A percentile compares a stretch with the other conserved stretches of the same genome.
These are phyloP conservation scores for Vidua macroura DNA, from an alignment of 2,113 vertebrate genomes.

Conservation along the genomic window DNA sequence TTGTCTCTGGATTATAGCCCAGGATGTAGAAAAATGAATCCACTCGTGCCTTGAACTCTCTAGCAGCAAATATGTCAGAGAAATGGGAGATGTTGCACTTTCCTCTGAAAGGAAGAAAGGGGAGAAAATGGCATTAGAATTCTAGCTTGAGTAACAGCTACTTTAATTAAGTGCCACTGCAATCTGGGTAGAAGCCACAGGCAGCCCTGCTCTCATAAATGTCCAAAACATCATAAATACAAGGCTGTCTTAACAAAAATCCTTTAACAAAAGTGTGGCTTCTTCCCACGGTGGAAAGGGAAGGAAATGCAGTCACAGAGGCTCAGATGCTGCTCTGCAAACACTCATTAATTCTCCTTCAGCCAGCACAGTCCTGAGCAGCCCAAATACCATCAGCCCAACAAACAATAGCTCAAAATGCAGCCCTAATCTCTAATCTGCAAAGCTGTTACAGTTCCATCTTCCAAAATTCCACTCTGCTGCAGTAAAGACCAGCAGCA, in stretches of 20 bases:
- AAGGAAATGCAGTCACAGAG: neutral
- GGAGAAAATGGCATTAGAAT: slow-evolving; percentile 33
- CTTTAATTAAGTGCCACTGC: neutral
- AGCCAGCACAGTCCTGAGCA: neutral
- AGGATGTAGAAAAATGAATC: slow-evolving; percentile 99
- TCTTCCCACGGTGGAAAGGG: neutral
- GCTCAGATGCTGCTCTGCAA: neutral
- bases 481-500: neutral
- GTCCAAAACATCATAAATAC: neutral
- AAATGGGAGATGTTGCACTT: slow-evolving; percentile 99
- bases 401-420: neutral
- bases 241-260: neutral
- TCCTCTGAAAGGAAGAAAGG: slow-evolving; percentile 83
- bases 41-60: slow-evolving; percentile 96
- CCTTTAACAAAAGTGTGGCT: neutral
- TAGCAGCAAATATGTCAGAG: slow-evolving; percentile 99
- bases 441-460: neutral
- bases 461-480: neutral
- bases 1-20: slow-evolving; percentile 98
- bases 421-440: neutral
- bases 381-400: neutral
- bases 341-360: neutral
- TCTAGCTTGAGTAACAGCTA: neutral
- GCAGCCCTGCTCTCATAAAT: neutral
- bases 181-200: neutral